Percentiles rank a stretch among this genome's conserved stretches.
Conservation (phyloP, 1,140 invertebrate genomes). For the Mactra quadrangularis region DNA sequence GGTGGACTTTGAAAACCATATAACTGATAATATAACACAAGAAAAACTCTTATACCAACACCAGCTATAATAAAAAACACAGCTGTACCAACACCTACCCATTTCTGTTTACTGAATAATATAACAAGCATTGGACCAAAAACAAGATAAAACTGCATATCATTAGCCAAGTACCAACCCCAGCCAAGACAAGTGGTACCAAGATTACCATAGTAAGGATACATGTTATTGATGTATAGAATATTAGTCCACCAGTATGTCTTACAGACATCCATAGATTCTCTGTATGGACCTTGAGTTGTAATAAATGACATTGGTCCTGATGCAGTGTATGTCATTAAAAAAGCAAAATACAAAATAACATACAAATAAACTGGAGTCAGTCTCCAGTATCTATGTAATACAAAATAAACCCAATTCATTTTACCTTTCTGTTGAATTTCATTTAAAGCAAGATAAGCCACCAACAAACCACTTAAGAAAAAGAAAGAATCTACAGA, state of each 20-base stretch:
- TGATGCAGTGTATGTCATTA: slow-evolving; percentile 87
- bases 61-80: slow-evolving; percentile 34
- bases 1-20: background rate
- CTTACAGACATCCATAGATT: slow-evolving; percentile 83
- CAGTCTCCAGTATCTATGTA: slow-evolving; percentile 84
- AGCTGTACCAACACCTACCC: background rate
- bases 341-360: slow-evolving; percentile 89
- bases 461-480: slow-evolving; percentile 85
- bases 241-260: slow-evolving; percentile 93
- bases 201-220: slow-evolving; percentile 81
- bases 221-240: slow-evolving; percentile 92
- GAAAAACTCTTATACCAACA: slow-evolving; percentile 3
- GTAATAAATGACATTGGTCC: slow-evolving; percentile 83
- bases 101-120: background rate
- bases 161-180: slow-evolving; percentile 60
- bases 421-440: slow-evolving; percentile 81
- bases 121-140: slow-evolving; percentile 47
- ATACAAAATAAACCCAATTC: slow-evolving; percentile 76
- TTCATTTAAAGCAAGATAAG: slow-evolving; percentile 85
- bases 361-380: slow-evolving; percentile 93
- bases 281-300: background rate
- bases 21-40: slow-evolving; percentile 29
- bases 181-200: slow-evolving; percentile 46
- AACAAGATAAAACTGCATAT: slow-evolving; percentile 61
- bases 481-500: slow-evolving; percentile 78